Evolutionary conservation across 2,113 vertebrate genomes (phyloP), one percentile per base, ranked within the genome.

Genomic region (Synodontis membranacea): DNA sequence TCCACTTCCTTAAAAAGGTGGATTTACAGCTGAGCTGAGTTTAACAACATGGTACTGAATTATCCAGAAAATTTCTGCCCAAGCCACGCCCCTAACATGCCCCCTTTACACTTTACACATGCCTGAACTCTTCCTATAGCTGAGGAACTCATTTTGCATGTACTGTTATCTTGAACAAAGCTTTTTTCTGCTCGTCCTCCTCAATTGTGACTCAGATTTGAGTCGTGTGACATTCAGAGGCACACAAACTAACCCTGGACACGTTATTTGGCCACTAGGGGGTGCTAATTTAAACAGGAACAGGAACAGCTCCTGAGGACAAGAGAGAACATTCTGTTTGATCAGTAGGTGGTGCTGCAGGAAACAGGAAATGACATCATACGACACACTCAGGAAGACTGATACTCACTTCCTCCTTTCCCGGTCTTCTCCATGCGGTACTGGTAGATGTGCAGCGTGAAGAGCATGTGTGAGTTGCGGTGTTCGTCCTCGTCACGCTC

Each of bases 341-440:
- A 58, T 58, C 54, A 25, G 6, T 58, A 25, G 54, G 54, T 58
- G 54, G 21, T 58, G 54, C 54, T 58, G 21, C 54, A 31, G 5
- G 64, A 70, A 70, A 70, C 34, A 70, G 66, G 19, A 70, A 70
- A 70, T 70, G 34, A 70, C 66, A 70, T 74, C 70, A 25, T 2
- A 14, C 28, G 70, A 46, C 70, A 74, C 50, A 37, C 78, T 21
- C 78, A 58, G 19, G 50, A 34, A n/a, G 17, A 68, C 39, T 19
- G 3, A 82, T 66, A 90, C 98, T 97, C 94, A 99, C 98, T 99
- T 92, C 97, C 97, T 0, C 97, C 98, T 89, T 99, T 99, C 52
- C 97, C 95, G 0, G 95, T 97, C 93, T 99, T 99, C 91, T 99
- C 98, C 97, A 99, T 99, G 78, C 98, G 96, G 92, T 99, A 99